Conservation (phyloP, 2,888 invertebrate species). For the Spisula solida region DNA sequence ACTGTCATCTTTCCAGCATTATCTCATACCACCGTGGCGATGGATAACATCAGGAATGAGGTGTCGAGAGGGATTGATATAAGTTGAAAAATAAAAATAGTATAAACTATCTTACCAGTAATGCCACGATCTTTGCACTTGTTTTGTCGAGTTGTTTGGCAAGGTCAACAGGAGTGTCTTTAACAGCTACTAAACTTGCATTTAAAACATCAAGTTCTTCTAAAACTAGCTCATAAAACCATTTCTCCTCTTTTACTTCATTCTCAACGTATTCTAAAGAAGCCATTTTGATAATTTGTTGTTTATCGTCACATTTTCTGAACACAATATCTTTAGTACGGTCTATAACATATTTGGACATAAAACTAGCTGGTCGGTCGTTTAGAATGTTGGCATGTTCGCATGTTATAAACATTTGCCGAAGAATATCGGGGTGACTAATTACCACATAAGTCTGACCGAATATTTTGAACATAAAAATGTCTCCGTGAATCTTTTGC, state of each 20-base stretch:
- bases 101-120: constrained; percentile 56
- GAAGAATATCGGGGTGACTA: constrained; percentile 70
- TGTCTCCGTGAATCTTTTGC: constrained; percentile 70
- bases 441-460: constrained; percentile 71
- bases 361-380: constrained; percentile 73
- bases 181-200: constrained; percentile 49
- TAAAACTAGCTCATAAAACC: constrained; percentile 58
- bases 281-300: constrained; percentile 65
- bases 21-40: too few species aligned
- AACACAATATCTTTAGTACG: constrained; percentile 73
- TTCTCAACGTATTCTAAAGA: constrained; percentile 64
- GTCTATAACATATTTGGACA: constrained; percentile 70
- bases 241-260: constrained; percentile 49
- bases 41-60: too few species aligned
- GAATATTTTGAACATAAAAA: constrained; percentile 72
- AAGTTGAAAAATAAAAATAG: too few species aligned
- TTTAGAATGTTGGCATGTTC: constrained; percentile 63
- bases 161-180: constrained; percentile 60
- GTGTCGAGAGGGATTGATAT: too few species aligned
- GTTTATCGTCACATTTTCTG: constrained; percentile 70
- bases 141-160: constrained; percentile 46
- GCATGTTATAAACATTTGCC: constrained; percentile 70
- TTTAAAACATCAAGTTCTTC: constrained; percentile 57
- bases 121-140: constrained; percentile 45
- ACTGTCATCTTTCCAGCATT: too few species aligned